Percentiles rank a stretch among this genome's conserved stretches.
phyloP scores from a whole-genome alignment of 2,113 vertebrate species.

The Galbula dea region DNA sequence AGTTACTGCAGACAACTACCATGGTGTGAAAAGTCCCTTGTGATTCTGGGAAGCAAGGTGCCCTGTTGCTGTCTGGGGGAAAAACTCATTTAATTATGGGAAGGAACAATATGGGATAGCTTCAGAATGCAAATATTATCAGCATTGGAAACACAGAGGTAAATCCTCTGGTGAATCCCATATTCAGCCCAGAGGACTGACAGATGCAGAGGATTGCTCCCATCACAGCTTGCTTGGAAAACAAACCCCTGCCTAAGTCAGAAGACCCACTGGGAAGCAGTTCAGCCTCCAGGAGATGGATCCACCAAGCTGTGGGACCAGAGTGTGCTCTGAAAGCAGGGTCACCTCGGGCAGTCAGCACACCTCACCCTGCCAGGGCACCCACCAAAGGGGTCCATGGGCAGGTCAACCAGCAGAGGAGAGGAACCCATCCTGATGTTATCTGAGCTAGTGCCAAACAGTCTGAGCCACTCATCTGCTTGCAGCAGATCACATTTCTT shows the following conservation, averaged over 20 bases:
- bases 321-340: fast-evolving
- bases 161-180: neutral
- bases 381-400: neutral
- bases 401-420: neutral
- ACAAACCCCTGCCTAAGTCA: neutral
- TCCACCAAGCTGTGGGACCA: neutral
- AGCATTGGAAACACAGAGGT: neutral
- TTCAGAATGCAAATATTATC: neutral
- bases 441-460: neutral
- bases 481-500: neutral
- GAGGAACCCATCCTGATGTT: neutral
- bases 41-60: neutral
- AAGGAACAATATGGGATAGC: neutral
- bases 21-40: neutral
- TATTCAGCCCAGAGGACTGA: neutral
- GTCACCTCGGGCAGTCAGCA: neutral
- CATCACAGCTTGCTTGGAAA: neutral
- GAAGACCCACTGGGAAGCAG: neutral
- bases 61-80: neutral
- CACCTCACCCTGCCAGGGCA: neutral
- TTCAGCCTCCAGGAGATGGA: neutral
- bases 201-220: neutral
- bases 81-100: neutral
- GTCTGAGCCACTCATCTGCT: neutral
- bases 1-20: neutral